Percentiles rank a stretch among this genome's conserved stretches.
phyloP scores from a whole-genome alignment of 2,797 vertebrate genomes.

The Tympanoctomys barrerae region DNA sequence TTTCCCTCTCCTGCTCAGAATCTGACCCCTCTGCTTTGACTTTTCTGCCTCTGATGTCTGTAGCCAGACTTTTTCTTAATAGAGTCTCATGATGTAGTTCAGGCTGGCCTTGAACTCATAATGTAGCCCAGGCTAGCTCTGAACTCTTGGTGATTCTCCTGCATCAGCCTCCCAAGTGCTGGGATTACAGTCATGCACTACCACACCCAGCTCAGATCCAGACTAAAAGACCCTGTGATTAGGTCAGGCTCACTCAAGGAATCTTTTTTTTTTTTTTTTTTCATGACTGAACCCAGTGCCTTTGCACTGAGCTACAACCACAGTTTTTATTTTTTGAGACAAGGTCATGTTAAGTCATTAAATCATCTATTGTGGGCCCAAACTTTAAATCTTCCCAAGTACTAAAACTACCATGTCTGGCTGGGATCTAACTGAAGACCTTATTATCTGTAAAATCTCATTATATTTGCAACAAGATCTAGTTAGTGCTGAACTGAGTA shows the following conservation, averaged over 20 bases:
- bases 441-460: background rate
- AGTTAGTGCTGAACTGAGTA: background rate
- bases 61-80: background rate
- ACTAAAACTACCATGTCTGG: background rate
- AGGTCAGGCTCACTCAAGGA: background rate
- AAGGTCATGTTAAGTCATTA: background rate
- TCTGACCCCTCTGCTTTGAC: background rate
- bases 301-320: background rate
- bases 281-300: background rate
- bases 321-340: background rate
- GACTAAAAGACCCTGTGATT: background rate
- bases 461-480: background rate
- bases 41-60: background rate
- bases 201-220: background rate
- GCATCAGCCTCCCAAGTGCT: background rate
- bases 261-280: background rate
- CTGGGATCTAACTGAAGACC: background rate
- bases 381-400: background rate
- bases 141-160: background rate
- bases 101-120: background rate
- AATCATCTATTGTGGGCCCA: background rate
- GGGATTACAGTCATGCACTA: background rate
- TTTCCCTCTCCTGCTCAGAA: background rate
- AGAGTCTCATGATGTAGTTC: background rate
- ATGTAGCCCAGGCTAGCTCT: background rate